Conservation (phyloP, 2,113 vertebrate species). For the Lophotis ruficrista region DNA sequence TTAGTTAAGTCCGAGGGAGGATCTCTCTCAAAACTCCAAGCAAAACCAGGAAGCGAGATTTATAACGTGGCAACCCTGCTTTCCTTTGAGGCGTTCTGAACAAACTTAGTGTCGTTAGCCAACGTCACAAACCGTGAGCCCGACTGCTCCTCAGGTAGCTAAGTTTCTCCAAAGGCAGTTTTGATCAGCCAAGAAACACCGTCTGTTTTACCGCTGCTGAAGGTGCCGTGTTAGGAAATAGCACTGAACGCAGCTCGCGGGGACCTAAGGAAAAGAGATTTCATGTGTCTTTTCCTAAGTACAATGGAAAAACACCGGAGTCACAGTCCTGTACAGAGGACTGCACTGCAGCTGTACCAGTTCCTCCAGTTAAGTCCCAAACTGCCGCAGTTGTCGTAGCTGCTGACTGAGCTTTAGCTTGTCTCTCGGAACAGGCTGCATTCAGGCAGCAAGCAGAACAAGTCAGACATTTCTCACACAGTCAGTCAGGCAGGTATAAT, state of each 20-base stretch:
- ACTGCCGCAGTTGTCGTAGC: neutral
- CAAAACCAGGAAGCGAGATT: neutral
- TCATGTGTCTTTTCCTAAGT: fast-evolving
- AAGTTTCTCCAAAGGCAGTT: neutral
- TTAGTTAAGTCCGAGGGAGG: neutral
- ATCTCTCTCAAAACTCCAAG: neutral
- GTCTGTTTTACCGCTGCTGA: neutral
- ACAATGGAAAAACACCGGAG: neutral
- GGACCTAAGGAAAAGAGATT: neutral
- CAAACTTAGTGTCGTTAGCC: neutral
- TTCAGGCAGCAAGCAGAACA: neutral
- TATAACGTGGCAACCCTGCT: neutral
- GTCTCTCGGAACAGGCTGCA: neutral
- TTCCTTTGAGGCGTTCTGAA: neutral
- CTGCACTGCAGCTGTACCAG: neutral
- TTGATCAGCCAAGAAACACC: neutral
- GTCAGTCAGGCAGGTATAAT: neutral
- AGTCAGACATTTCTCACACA: neutral
- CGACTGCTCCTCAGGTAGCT: neutral
- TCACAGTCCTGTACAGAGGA: neutral
- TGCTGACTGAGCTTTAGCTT: neutral
- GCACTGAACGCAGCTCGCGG: neutral
- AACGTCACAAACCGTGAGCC: neutral
- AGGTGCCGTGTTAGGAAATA: neutral
- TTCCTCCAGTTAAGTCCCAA: neutral